These are phyloP conservation scores for Polypedilum vanderplanki DNA, from an alignment of 1,140 invertebrate genomes.

Conservation along the genomic window DNA sequence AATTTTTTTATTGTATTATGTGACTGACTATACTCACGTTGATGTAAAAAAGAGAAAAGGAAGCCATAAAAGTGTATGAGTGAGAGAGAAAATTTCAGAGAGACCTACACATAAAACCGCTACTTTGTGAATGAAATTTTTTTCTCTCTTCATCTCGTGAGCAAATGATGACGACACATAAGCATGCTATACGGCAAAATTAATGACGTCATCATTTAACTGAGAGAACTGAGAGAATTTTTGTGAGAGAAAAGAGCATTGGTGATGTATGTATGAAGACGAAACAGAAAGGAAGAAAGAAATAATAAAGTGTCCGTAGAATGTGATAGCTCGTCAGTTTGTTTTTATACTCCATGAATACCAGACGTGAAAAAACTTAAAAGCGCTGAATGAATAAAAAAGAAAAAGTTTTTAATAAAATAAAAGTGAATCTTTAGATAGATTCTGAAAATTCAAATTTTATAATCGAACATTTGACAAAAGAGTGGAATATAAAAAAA, in stretches of 20 bases:
- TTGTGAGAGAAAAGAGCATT: neutral
- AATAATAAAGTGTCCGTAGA: constrained; percentile 21
- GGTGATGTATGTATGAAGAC: neutral
- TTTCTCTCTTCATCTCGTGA: neutral
- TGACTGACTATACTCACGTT: neutral
- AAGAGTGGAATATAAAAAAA: neutral
- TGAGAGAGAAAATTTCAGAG: neutral
- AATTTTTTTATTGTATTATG: no score
- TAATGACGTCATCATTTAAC: neutral
- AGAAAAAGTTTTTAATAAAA: neutral
- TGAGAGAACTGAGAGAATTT: neutral
- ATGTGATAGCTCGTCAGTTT: constrained; percentile 13
- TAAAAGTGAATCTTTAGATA: neutral
- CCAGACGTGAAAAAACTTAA: neutral
- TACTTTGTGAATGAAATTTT: neutral
- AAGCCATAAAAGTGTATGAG: neutral
- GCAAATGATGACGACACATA: neutral
- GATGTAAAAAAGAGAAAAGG: neutral
- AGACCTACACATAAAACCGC: constrained; percentile 11
- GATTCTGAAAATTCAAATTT: neutral
- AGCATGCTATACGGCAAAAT: neutral
- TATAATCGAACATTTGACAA: neutral
- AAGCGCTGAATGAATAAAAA: neutral
- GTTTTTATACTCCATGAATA: constrained; percentile 22
- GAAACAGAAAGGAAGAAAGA: constrained; percentile 14